Conservation (phyloP, 2,113 vertebrate genomes). For the Saguinus midas region DNA sequence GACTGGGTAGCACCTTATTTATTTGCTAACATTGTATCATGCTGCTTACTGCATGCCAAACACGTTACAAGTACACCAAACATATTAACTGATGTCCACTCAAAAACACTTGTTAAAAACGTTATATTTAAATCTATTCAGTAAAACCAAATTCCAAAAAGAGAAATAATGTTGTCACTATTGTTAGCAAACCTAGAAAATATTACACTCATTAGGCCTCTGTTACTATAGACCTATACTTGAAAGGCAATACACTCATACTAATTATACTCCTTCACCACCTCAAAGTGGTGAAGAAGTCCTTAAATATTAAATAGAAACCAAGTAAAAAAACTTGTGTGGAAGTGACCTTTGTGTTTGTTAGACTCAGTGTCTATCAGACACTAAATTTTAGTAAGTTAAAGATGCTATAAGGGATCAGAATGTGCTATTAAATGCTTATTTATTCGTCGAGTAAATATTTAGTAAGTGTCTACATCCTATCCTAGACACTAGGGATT, state of each 20-base stretch:
- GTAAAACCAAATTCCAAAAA: neutral
- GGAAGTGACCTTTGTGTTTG: neutral
- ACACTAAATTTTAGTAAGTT: neutral
- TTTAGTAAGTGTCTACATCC: neutral
- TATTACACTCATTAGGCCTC: neutral
- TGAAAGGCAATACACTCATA: neutral
- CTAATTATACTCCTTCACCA: neutral
- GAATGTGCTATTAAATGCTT: neutral
- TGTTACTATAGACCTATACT: neutral
- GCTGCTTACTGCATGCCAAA: neutral
- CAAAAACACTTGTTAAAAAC: neutral
- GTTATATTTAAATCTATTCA: neutral
- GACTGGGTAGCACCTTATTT: neutral
- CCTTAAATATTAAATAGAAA: neutral
- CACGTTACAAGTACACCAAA: neutral
- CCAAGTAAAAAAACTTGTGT: neutral
- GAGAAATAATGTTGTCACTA: neutral
- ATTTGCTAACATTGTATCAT: neutral
- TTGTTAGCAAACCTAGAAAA: neutral
- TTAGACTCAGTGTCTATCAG: neutral
- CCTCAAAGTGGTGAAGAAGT: neutral
- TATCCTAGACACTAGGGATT: neutral
- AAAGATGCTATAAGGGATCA: neutral
- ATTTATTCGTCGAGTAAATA: neutral
- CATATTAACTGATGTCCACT: neutral